Conservation (phyloP, 1,140 invertebrate species). For the Drosophila pruinosa region DNA sequence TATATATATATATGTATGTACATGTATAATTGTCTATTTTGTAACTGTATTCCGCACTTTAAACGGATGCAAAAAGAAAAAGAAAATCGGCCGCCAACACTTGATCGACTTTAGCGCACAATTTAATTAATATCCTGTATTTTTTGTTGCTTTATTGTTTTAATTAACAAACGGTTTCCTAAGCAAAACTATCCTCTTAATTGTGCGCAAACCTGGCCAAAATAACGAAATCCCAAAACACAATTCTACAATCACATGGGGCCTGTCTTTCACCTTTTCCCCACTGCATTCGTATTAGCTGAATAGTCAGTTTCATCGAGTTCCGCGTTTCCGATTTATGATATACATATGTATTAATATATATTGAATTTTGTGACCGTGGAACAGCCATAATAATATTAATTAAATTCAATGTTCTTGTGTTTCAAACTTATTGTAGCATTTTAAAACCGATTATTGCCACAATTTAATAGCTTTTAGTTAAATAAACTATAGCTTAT, state of each 20-base stretch:
- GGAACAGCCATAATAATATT: slow-evolving; percentile 2
- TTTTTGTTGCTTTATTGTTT: not conserved
- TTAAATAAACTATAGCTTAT: slow-evolving; percentile 29
- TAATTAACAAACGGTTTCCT: slow-evolving; percentile 23
- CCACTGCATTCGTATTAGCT: not conserved
- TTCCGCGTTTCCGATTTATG: not conserved
- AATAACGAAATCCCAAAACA: not conserved
- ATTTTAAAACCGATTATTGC: slow-evolving; percentile 33
- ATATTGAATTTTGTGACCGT: not conserved
- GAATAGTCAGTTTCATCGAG: not conserved
- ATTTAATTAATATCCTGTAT: slow-evolving; percentile 2
- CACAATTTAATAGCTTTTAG: slow-evolving; percentile 30
- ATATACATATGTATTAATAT: not conserved
- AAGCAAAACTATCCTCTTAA: not conserved
- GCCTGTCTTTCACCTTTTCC: not conserved
- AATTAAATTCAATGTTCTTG: slow-evolving; percentile 27
- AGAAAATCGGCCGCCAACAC: not conserved
- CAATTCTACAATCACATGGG: not conserved
- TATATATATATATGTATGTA: slow-evolving; percentile 50
- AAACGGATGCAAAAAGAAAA: slow-evolving; percentile 30
- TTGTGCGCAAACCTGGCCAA: slow-evolving; percentile 10
- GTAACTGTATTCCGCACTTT: slow-evolving; percentile 51
- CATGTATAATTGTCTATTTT: slow-evolving; percentile 57
- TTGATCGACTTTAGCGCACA: slow-evolving; percentile 13
- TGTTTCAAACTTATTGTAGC: slow-evolving; percentile 26